A percentile compares a stretch with the other conserved stretches of the same genome.
phyloP scores from a whole-genome alignment of 2,113 vertebrate species.

The Eira barbara region DNA sequence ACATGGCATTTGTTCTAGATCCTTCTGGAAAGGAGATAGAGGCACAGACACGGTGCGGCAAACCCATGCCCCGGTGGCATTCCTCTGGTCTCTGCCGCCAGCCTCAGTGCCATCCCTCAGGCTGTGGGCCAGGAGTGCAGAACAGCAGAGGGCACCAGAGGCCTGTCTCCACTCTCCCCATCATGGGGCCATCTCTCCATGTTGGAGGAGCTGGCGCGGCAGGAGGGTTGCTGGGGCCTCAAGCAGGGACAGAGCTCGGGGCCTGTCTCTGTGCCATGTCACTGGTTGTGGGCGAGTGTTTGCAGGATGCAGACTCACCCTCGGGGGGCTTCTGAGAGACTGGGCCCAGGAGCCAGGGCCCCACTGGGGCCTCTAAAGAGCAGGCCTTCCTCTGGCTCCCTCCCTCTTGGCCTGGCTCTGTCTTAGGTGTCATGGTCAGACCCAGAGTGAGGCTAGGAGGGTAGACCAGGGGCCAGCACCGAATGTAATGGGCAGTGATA shows the following conservation, averaged over 20 bases:
- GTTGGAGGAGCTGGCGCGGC: background rate
- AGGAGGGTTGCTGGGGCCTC: background rate
- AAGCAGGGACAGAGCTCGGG: background rate
- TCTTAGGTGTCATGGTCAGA: background rate
- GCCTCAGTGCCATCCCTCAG: background rate
- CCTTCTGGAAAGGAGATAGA: background rate
- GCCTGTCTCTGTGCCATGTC: background rate
- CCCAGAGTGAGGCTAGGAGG: background rate
- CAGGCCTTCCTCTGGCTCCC: background rate
- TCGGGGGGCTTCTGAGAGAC: background rate
- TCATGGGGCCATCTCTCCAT: accelerated
- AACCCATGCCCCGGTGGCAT: too few relatives aligned
- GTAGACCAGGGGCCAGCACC: background rate
- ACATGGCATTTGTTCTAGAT: accelerated
- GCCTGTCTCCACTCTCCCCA: background rate
- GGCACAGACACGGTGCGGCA: background rate
- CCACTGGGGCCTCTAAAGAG: background rate
- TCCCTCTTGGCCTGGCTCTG: background rate
- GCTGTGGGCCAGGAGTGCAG: background rate
- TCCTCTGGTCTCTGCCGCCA: background rate
- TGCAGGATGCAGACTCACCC: background rate
- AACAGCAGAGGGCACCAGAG: conserved; percentile 77
- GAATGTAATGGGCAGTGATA: accelerated
- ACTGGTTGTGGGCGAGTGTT: background rate
- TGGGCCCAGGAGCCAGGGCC: background rate